Base-by-base conservation (phyloP, 2,888 invertebrate genomes). In the Catocala fraxini region DNA sequence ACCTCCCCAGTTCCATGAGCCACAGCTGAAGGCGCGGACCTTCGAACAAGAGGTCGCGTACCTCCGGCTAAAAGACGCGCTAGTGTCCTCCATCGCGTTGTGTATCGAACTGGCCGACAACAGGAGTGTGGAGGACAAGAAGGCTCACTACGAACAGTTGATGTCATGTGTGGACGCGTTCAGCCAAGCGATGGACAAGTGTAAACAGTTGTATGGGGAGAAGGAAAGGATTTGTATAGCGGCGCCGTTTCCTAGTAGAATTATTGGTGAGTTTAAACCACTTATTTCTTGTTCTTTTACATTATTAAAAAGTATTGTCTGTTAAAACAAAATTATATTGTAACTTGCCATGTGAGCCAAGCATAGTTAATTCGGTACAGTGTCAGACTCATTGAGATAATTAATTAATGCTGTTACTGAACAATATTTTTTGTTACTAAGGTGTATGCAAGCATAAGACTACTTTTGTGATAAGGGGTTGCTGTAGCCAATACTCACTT, bases 1-100 rank as follows among this genome's bases (percentile, higher is more conserved):
- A 77, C 96, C 96, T 0, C 94, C 93, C 70, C 95, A 81, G 81
- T 89, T 81, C 59, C 88, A 75, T 59, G 94, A 87, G 70, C 82
- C 79, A 4, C 82, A 76, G 6, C 79, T 82, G 13, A 92, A 80
- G 80, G 83, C 79, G 51, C 86, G 84, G 41, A 91, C 89, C 13
- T 92, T 87, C 74, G 88, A 89, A 6, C 89, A 89, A 48, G 93
- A 93, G 49, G 76, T 90, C 0, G 85, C 92, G 0, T 91, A 89
- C 58, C 76, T 92, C 0, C 80, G 91, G 6, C 76, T 93, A 0
- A 91, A 91, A 63, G 93, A 93, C 77, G 89, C 83, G 0, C 73
- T 93, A 1, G 86, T 92, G 1, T 88, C 89, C 0, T 80, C 83
- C n/a, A 70, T 90, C 2, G 89, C 89, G 4, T 72, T 91, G 0